phyloP scores from a whole-genome alignment of 2,888 invertebrate species.

The Gandaritis pyraliata region DNA sequence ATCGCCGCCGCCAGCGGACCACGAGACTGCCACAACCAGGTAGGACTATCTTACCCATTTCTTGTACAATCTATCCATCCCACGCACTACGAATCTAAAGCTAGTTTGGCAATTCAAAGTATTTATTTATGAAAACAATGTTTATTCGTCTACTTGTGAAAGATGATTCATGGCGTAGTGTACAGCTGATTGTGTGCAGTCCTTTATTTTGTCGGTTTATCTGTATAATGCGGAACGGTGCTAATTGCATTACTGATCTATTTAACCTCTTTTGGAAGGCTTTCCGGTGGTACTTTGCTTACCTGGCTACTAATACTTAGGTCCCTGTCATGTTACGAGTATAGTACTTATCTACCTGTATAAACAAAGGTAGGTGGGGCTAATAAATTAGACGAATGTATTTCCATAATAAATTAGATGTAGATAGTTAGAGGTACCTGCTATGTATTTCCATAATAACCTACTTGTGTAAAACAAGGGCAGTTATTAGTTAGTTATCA shows the following conservation, averaged over 20 bases:
- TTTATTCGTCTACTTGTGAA: constrained; percentile 36
- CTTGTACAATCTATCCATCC: background rate
- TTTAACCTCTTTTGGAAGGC: constrained; percentile 29
- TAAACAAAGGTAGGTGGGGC: background rate
- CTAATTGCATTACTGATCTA: constrained; percentile 37
- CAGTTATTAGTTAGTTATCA: background rate
- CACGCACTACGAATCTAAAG: background rate
- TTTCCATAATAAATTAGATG: background rate
- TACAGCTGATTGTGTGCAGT: constrained; percentile 40
- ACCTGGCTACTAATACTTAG: too few relatives aligned
- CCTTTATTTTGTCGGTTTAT: constrained; percentile 37
- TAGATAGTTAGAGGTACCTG: too few relatives aligned
- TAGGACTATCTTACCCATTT: constrained; percentile 9
- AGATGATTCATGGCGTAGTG: constrained; percentile 35
- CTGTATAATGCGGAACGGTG: constrained; percentile 32
- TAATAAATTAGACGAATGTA: background rate
- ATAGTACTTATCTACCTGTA: background rate
- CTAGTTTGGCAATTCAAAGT: background rate
- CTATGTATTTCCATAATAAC: background rate
- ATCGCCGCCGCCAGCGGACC: constrained; percentile 22
- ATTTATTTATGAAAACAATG: constrained; percentile 34
- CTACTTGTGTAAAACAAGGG: background rate
- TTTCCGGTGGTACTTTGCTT: constrained; percentile 21
- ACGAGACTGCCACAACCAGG: constrained; percentile 33
- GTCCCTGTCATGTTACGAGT: too few relatives aligned